Conservation (phyloP, 2,888 invertebrate species). For the Cataglyphis livida region DNA sequence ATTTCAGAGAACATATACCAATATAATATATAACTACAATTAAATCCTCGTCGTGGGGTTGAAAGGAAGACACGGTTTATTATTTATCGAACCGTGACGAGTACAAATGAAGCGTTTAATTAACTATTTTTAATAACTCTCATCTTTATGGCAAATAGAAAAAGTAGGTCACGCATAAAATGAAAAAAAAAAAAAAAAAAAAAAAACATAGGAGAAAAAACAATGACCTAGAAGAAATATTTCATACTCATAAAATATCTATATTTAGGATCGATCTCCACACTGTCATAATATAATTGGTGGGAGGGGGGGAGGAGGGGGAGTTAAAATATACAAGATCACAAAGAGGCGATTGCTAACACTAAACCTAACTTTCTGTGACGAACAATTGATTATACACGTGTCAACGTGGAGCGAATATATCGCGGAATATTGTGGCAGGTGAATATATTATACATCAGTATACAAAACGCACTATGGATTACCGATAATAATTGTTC, state of each 20-base stretch:
- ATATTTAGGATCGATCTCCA: not conserved
- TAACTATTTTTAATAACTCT: conserved; percentile 23
- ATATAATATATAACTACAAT: not conserved
- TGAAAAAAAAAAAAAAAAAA: not conserved
- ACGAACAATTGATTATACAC: conserved; percentile 41
- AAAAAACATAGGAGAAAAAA: not conserved
- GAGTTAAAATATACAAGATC: conserved; percentile 28
- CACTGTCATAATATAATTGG: conserved; percentile 29
- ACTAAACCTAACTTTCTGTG: conserved; percentile 21
- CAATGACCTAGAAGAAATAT: conserved; percentile 10
- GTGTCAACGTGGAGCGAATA: conserved; percentile 34
- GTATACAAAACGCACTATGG: conserved; percentile 45
- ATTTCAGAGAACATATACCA: conserved; percentile 18
- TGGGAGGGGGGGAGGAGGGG: not conserved
- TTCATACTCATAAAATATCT: conserved; percentile 15
- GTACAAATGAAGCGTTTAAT: not conserved
- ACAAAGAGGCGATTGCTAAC: conserved; percentile 20
- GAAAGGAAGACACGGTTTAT: conserved; percentile 6
- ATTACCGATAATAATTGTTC: conserved; percentile 54
- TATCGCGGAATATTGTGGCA: conserved; percentile 31
- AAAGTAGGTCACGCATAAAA: conserved; percentile 24
- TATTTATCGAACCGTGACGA: not conserved
- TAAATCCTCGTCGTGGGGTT: not conserved
- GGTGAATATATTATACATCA: conserved; percentile 43
- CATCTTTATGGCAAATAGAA: not conserved